phyloP scores from a whole-genome alignment of 2,797 vertebrate species.

The Dendrocincla fuliginosa region DNA sequence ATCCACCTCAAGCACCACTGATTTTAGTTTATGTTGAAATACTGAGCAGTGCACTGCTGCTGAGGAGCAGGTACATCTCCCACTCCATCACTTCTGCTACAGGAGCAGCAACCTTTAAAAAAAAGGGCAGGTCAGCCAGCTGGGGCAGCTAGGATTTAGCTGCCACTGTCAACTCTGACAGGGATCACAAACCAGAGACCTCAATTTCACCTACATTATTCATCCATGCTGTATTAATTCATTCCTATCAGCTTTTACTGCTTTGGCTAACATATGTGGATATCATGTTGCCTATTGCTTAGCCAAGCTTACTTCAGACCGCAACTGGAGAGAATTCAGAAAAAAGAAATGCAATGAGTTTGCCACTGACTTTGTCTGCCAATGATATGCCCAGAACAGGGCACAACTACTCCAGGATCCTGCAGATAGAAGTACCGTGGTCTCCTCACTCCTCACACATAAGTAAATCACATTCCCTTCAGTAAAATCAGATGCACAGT shows the following conservation, averaged over 20 bases:
- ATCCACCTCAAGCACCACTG: not conserved
- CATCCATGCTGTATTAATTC: slow-evolving; percentile 4
- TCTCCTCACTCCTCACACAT: not conserved
- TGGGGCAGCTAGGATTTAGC: not conserved
- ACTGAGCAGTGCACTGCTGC: not conserved
- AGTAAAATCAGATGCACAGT: not conserved
- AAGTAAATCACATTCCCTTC: not conserved
- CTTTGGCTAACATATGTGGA: not conserved
- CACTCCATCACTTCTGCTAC: not conserved
- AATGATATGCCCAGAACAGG: not conserved
- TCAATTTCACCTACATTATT: slow-evolving; percentile 12
- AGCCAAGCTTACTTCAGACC: not conserved
- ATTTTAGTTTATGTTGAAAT: not conserved
- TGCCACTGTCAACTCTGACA: not conserved
- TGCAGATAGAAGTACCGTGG: not conserved
- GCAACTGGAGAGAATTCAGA: not conserved
- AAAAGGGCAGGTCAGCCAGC: not conserved
- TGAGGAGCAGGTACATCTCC: not conserved
- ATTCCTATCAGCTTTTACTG: slow-evolving; percentile 34
- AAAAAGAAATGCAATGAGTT: not conserved
- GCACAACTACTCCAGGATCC: not conserved
- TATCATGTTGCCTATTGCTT: slow-evolving; percentile 11
- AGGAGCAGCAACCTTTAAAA: not conserved
- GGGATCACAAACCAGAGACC: slow-evolving; percentile 3
- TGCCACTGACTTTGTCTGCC: not conserved